Base-by-base conservation (phyloP, 2,888 invertebrate genomes). In the Conops quadrifasciatus region DNA sequence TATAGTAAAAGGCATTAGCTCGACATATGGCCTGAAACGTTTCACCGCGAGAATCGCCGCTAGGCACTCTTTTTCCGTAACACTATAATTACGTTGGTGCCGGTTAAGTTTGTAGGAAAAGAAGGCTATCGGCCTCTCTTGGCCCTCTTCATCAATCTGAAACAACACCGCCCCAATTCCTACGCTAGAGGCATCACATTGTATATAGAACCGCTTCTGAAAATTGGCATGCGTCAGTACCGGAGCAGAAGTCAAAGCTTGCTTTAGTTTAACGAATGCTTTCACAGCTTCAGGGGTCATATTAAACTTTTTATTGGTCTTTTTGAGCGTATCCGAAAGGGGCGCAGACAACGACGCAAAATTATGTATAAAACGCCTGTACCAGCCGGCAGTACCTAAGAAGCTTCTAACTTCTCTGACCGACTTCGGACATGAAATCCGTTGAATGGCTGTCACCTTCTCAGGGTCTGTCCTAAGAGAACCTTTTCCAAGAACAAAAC, bases 181-280 rank as follows among this genome's bases (percentile, higher is more conserved):
- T 21, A 53, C 53, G 21, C 11, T 21, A 4, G 53, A 53, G 9
- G 53, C 59, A 16, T 59, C 59, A n/a, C 59, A 59, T 26, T 59
- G 59, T 9, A 59, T 28, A n/a, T 59, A 59, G 16, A 59, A 59
- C 26, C 59, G 19, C 13, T 13, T 59, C 3, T 7, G 19, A 16
- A 60, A 60, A 28, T 60, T 16, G 2, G 60, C 9, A 28, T 28
- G 60, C 16, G 16, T 36, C 1, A 60, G 7, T 1, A 60, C 60
- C 1, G 60, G 60, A n/a, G n/a, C n/a, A n/a, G n/a, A n/a, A n/a
- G n/a, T n/a, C n/a, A n/a, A n/a, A n/a, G n/a, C n/a, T n/a, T 2
- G 60, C 60, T 60, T 60, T n/a, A 60, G 15, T 16, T 30, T 24
- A 30, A 7, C 9, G 11, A 59, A 59, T n/a, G 59, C 59, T 59